Evolutionary conservation across 2,797 vertebrate species (phyloP).

Genomic region (Peromyscus aztecus): DNA sequence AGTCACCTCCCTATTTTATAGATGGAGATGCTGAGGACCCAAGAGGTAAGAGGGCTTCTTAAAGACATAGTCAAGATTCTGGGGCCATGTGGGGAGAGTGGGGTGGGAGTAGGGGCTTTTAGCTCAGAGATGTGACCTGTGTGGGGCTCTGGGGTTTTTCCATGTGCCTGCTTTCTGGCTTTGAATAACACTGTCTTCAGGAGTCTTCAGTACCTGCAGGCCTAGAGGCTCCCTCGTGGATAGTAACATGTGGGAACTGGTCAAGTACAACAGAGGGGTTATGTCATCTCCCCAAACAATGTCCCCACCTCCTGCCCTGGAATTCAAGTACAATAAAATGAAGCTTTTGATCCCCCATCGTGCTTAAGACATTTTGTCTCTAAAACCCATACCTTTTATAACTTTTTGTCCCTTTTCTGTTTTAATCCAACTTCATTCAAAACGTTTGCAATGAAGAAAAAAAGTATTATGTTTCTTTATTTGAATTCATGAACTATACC

Average conservation of each 20-base stretch:
- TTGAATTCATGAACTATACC: conserved; percentile 76
- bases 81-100: background rate
- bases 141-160: conserved; percentile 32
- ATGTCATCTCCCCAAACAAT: conserved; percentile 54
- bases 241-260: conserved; percentile 81
- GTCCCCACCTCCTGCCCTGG: conserved; percentile 86
- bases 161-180: conserved; percentile 63
- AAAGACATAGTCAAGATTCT: background rate
- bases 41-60: background rate
- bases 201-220: conserved; percentile 80
- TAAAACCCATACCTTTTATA: conserved; percentile 86
- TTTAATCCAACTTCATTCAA: conserved; percentile 85
- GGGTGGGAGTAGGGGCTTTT: background rate
- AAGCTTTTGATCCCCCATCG: conserved; percentile 88
- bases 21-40: background rate
- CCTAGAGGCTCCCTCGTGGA: conserved; percentile 66
- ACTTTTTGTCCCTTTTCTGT: conserved; percentile 88
- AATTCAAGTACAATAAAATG: conserved; percentile 90
- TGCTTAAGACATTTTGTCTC: conserved; percentile 89
- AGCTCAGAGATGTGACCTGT: background rate
- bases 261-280: conserved; percentile 70
- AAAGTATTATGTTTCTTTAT: conserved; percentile 66
- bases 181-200: conserved; percentile 78
- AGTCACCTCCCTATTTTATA: conserved; percentile 16
- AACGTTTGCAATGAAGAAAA: conserved; percentile 69